These are phyloP conservation scores for Chrysochloris asiatica DNA, from an alignment of 2,113 vertebrate species.

Conservation along the genomic window DNA sequence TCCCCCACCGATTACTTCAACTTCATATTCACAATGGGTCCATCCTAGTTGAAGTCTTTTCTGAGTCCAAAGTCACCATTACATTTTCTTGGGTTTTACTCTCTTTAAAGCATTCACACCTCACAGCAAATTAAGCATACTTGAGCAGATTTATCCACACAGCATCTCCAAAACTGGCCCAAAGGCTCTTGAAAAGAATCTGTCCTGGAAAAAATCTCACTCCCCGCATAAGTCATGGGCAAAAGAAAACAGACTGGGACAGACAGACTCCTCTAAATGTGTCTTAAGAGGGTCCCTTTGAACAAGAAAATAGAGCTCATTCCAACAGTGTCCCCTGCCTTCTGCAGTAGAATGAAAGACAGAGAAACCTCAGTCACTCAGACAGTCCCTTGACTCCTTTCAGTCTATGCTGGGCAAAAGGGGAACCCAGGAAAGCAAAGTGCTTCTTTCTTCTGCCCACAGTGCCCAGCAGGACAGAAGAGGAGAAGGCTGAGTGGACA, in stretches of 20 bases:
- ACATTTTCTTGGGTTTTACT: neutral
- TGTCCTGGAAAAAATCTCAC: neutral
- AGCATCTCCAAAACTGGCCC: conserved; percentile 12
- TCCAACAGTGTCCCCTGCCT: conserved; percentile 43
- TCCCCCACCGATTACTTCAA: neutral
- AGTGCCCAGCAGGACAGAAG: conserved; percentile 52
- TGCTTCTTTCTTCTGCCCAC: conserved; percentile 73
- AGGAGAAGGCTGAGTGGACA: conserved; percentile 64
- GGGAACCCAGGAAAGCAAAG: too few species aligned
- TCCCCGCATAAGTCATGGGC: neutral
- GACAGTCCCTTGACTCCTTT: neutral
- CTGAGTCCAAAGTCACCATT: neutral
- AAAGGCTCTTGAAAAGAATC: conserved; percentile 12
- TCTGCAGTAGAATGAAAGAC: neutral
- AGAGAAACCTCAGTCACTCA: neutral
- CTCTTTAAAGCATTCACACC: neutral
- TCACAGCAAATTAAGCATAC: neutral
- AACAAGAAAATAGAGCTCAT: conserved; percentile 43
- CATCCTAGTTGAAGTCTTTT: rapidly evolving
- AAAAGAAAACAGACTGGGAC: neutral
- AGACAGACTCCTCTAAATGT: conserved; percentile 24
- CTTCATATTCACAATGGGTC: rapidly evolving
- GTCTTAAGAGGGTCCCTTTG: conserved; percentile 52
- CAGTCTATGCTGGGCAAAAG: conserved; percentile 2
- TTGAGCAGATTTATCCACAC: neutral